These are phyloP conservation scores for Galbula dea DNA, from an alignment of 2,113 vertebrate species.

Conservation along the genomic window DNA sequence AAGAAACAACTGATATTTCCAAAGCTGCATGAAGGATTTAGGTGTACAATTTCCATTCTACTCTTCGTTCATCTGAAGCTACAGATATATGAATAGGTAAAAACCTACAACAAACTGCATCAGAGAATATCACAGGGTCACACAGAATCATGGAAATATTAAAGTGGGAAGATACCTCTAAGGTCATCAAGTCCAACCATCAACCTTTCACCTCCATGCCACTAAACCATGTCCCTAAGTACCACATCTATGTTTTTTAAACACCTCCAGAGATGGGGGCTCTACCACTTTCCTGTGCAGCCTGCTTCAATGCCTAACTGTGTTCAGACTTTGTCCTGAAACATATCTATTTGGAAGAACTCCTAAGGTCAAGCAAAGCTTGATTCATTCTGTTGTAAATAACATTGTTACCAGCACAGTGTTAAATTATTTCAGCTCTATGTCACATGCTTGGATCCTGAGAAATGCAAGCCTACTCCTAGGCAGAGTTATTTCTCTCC, in stretches of 20 bases:
- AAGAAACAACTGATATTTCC: neutral
- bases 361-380: neutral
- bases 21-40: neutral
- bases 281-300: too few relatives aligned
- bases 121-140: too few relatives aligned
- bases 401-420: neutral
- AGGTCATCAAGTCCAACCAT: too few relatives aligned
- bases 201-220: too few relatives aligned
- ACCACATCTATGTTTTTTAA: too few relatives aligned
- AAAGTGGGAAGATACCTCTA: too few relatives aligned
- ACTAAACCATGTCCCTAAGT: too few relatives aligned
- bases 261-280: too few relatives aligned
- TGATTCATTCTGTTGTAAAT: neutral
- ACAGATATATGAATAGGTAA: neutral
- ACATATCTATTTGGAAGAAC: neutral
- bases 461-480: neutral
- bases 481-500: neutral
- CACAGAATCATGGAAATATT: too few relatives aligned
- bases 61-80: neutral
- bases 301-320: neutral
- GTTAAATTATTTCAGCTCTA: neutral
- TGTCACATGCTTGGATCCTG: neutral
- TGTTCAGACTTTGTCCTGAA: neutral
- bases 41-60: neutral
- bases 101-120: neutral